Conservation (phyloP, 1,140 invertebrate species). For the Nebria ingens region DNA sequence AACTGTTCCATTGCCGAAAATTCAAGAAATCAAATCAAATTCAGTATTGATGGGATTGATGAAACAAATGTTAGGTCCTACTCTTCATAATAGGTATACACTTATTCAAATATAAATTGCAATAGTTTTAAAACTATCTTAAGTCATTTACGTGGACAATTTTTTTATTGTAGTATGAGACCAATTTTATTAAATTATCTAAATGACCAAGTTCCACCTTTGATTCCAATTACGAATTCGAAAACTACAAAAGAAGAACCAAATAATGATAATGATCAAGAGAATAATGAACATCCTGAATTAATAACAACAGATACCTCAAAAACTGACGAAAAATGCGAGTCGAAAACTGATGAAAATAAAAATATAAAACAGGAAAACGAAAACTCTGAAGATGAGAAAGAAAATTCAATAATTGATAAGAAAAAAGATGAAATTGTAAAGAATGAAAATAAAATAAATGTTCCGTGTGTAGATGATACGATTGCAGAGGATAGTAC, state of each 20-base stretch:
- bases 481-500: no score
- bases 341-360: no score
- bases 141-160: background rate
- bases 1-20: slow-evolving; percentile 23
- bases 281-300: slow-evolving; percentile 9
- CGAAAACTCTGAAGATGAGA: no score
- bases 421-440: no score
- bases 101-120: no score
- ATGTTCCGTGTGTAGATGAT: no score
- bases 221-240: slow-evolving; percentile 2
- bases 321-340: no score
- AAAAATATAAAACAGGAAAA: no score
- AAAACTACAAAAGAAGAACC: slow-evolving; percentile 11
- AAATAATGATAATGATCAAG: slow-evolving; percentile 6
- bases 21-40: slow-evolving; percentile 20
- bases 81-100: background rate
- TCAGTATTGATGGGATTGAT: slow-evolving; percentile 14
- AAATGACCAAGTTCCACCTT: slow-evolving; percentile 10
- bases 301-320: no score
- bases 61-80: slow-evolving; percentile 11
- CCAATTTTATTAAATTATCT: slow-evolving; percentile 20
- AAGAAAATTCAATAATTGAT: no score
- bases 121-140: background rate
- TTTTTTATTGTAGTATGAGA: slow-evolving; percentile 16
- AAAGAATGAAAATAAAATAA: no score